A percentile compares a stretch with the other conserved stretches of the same genome.
phyloP scores from a whole-genome alignment of 1,140 invertebrate genomes.

The Drosophila leontia region DNA sequence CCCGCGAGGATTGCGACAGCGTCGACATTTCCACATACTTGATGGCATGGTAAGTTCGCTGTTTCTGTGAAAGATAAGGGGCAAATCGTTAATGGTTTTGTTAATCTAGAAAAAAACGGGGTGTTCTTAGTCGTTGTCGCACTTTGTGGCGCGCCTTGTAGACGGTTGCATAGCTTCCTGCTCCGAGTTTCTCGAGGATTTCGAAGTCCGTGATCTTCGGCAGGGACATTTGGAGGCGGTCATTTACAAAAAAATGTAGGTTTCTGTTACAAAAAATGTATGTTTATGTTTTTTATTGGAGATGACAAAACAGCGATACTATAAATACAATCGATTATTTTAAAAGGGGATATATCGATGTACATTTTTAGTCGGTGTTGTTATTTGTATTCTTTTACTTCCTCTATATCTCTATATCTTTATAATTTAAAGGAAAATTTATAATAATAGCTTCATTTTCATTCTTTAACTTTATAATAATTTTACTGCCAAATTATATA shows the following conservation, averaged over 20 bases:
- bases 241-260: slow-evolving; percentile 27
- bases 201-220: slow-evolving; percentile 89
- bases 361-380: too few relatives aligned
- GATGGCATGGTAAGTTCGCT: slow-evolving; percentile 85
- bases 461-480: too few relatives aligned
- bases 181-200: slow-evolving; percentile 91
- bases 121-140: slow-evolving; percentile 36
- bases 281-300: slow-evolving; percentile 38
- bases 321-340: not conserved
- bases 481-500: too few relatives aligned
- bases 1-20: slow-evolving; percentile 90
- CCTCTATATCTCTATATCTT: too few relatives aligned
- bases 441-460: too few relatives aligned
- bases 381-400: too few relatives aligned
- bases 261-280: not conserved
- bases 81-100: slow-evolving; percentile 1
- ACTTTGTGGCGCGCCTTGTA: slow-evolving; percentile 94
- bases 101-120: not conserved
- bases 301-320: not conserved
- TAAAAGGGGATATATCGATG: not conserved
- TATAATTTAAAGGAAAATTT: too few relatives aligned
- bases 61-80: slow-evolving; percentile 57
- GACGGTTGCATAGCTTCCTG: slow-evolving; percentile 95
- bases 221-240: slow-evolving; percentile 71
- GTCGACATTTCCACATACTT: slow-evolving; percentile 93